A percentile compares a stretch with the other conserved stretches of the same genome.
These are phyloP conservation scores for Tachypleus tridentatus DNA, from an alignment of 1,140 invertebrate species.

Conservation along the genomic window DNA sequence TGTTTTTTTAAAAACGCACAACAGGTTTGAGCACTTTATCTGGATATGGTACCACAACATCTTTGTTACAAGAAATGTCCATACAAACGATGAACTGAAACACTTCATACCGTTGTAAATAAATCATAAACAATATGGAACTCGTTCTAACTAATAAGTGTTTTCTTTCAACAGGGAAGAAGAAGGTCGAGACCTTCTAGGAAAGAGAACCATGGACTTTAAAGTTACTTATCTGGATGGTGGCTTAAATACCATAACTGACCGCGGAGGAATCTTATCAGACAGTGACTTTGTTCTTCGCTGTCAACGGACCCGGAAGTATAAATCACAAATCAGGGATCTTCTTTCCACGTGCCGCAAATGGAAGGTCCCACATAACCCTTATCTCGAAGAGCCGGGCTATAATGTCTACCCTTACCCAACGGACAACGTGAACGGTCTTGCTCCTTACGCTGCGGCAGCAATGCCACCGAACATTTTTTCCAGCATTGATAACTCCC, in stretches of 20 bases:
- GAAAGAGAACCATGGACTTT: constrained; percentile 96
- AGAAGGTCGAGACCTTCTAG: constrained; percentile 87
- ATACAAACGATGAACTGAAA: too few relatives aligned
- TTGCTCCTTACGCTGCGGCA: constrained; percentile 47
- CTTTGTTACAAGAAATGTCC: too few relatives aligned
- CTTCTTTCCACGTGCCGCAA: constrained; percentile 85
- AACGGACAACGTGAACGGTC: constrained; percentile 39
- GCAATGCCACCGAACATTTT: constrained; percentile 44
- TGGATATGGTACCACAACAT: too few relatives aligned
- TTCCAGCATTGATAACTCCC: constrained; percentile 50
- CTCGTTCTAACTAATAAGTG: too few relatives aligned
- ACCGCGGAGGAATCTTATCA: constrained; percentile 22
- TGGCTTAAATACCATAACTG: constrained; percentile 43
- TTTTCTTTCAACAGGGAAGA: constrained; percentile 64
- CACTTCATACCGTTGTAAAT: too few relatives aligned
- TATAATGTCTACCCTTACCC: constrained; percentile 48
- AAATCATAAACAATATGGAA: too few relatives aligned
- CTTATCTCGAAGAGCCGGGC: constrained; percentile 13
- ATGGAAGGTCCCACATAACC: constrained; percentile 48
- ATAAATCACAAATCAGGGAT: constrained; percentile 83
- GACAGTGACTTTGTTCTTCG: constrained; percentile 22
- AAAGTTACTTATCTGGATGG: constrained; percentile 95
- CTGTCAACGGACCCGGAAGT: constrained; percentile 50
- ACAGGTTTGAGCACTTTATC: too few relatives aligned
- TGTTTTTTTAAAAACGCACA: too few relatives aligned